Base-by-base conservation (phyloP, 2,888 invertebrate genomes). In the Hypercompe scribonia region DNA sequence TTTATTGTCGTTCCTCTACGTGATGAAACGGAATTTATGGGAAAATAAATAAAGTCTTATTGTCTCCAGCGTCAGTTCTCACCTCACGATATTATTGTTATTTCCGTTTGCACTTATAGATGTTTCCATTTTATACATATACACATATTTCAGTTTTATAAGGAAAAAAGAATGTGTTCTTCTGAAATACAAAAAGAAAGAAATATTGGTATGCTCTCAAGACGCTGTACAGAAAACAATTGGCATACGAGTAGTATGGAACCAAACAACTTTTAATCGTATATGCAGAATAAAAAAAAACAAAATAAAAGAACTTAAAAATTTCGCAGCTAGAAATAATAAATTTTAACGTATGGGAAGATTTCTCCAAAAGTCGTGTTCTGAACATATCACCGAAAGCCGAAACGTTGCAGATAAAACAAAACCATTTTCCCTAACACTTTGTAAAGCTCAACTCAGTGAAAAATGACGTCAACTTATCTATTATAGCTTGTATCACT, bases 11-110 rank as follows among this genome's bases (percentile, higher is more conserved):
- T 61, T 66, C 71, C 58, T 34, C 39, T 54, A 73, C 73, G 79
- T 73, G 75, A 82, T 75, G 81, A 77, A 78, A 81, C 70, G 75
- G 72, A 70, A 72, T 82, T 74, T 75, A 70, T 70, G 66, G 42
- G 72, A 70, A 78, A 76, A 79, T 77, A 78, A 76, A 78, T 78
- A 79, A 74, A 46, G 61, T 61, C 77, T 77, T 75, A 74, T 79
- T 78, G 80, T 78, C 71, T 31, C 31, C 50, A 50, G 72, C n/a
- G 67, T 72, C 74, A 71, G 71, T 75, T 76, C 74, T 71, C 15
- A 61, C 68, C 46, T 42, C 0, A 15, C 46, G 33, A 42, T 34
- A 64, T 34, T 64, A 69, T 39, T 13, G 15, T 50, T 65, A 21
- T 71, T 65, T 75, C 31, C 31, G 31, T 61, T 61, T 18, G 61